phyloP scores from a whole-genome alignment of 2,888 invertebrate species.

The Andrena camellia region DNA sequence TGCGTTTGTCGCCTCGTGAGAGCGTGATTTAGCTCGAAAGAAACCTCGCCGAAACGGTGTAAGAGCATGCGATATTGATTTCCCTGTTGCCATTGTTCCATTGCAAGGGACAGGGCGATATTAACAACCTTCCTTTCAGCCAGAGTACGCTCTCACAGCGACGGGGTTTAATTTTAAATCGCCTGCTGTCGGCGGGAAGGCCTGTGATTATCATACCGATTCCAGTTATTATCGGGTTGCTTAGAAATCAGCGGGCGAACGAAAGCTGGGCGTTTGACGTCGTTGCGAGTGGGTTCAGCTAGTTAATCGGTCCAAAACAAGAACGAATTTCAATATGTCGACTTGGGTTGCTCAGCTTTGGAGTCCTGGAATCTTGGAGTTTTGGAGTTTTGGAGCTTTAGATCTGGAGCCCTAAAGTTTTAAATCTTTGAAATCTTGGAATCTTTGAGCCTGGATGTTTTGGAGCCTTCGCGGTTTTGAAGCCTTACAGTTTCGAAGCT shows the following conservation, averaged over 20 bases:
- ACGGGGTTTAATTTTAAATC: constrained; percentile 62
- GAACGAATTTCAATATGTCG: too few species aligned
- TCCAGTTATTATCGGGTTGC: constrained; percentile 56
- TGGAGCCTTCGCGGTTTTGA: background rate
- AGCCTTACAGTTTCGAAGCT: too few species aligned
- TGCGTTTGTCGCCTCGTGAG: background rate
- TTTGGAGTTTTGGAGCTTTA: background rate
- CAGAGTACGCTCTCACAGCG: constrained; percentile 25
- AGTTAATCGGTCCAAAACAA: too few species aligned
- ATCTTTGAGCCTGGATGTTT: background rate
- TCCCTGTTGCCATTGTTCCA: constrained; percentile 38
- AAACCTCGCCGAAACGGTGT: constrained; percentile 22
- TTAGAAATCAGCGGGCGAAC: constrained; percentile 29
- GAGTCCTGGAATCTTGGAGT: background rate
- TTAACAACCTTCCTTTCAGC: constrained; percentile 48
- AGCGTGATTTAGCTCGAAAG: constrained; percentile 9
- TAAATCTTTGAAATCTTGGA: background rate
- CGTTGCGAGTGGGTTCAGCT: background rate
- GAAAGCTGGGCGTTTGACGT: constrained; percentile 2
- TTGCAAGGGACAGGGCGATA: constrained; percentile 26
- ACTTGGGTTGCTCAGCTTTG: background rate
- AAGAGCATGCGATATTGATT: constrained; percentile 52
- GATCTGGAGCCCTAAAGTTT: background rate
- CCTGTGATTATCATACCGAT: constrained; percentile 61
- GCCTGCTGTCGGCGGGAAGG: constrained; percentile 56